Evolutionary conservation across 2,797 vertebrate species (phyloP), one percentile per base, ranked within the genome.

Genomic region (Sebastes minor): DNA sequence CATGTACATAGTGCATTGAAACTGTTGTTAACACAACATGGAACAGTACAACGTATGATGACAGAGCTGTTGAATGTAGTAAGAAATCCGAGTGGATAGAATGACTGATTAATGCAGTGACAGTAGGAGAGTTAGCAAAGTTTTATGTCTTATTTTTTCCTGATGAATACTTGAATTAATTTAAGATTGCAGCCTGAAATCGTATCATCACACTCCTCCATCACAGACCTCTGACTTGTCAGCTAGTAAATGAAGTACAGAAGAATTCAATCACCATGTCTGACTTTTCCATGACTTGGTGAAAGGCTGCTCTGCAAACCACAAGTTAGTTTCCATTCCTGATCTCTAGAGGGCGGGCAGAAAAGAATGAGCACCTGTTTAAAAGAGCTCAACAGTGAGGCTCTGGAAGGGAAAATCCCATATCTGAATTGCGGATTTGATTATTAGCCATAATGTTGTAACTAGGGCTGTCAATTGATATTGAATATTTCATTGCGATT

Each of bases 291-390:
- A 35, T 52, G 33, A 71, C 61, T 70, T 22, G 27, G 2, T 71
- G 28, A 81, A 32, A 12, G 13, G 64, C 71, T 82, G 73, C 66
- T 77, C 68, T 82, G 71, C 72, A 76, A 73, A 66, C 28, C 20
- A 16, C 1, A 27, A 52, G 20, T 16, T 60, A 11, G 59, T 68
- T 82, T 38, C 22, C 25, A 49, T 73, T 61, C 7, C 42, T 53
- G 12, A 56, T 77, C 38, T 42, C 14, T 42, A 42, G 6, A 42
- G 38, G 38, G 38, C 0, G 14, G 38, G 14, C 38, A 42, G 14
- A 42, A 42, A 42, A 42, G 38, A 16, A 42, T 42, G 38, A 42
- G 38, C 38, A 42, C 38, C 14, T 42, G 38, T 46, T 18, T 16
- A 46, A 18, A 18, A 46, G 14, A 46, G 42, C 42, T 46, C 42